A percentile compares a stretch with the other conserved stretches of the same genome.
Evolutionary conservation across 1,140 invertebrate species (phyloP).

Genomic region (Papilio polyxenes): DNA sequence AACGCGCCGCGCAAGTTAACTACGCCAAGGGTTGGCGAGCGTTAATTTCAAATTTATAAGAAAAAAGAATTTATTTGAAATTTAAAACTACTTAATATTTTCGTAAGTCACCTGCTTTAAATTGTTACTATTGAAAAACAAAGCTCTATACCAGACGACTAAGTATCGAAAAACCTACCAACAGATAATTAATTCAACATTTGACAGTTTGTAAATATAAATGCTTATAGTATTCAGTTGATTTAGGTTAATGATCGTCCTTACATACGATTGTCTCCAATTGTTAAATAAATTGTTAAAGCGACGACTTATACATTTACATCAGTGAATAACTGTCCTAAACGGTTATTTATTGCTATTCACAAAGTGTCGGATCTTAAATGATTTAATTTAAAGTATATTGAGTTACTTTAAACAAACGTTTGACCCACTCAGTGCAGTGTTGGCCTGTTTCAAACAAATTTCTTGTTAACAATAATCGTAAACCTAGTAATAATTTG

Average conservation of each 20-base stretch:
- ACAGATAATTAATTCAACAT: background rate
- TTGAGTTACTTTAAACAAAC: conserved; percentile 20
- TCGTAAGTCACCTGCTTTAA: no score
- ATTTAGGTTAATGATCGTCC: background rate
- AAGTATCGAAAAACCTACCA: background rate
- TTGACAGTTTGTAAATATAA: background rate
- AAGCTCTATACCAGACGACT: background rate
- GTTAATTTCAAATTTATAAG: conserved; percentile 20
- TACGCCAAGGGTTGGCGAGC: conserved; percentile 15
- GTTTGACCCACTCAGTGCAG: conserved; percentile 27
- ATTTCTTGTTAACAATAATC: conserved; percentile 16
- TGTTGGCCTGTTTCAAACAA: background rate
- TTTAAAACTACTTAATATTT: background rate
- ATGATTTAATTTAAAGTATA: conserved; percentile 23
- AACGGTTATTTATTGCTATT: background rate
- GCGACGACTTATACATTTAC: conserved; percentile 27
- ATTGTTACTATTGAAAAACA: no score
- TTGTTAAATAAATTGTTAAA: conserved; percentile 24
- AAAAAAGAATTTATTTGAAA: background rate
- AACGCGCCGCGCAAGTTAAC: conserved; percentile 66
- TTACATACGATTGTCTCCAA: conserved; percentile 4
- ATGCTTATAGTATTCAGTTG: background rate
- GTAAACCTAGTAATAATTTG: conserved; percentile 18
- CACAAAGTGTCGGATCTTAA: conserved; percentile 18
- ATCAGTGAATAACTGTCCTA: conserved; percentile 8